phyloP scores from a whole-genome alignment of 1,140 invertebrate species.

The Drosophila seguyi region DNA sequence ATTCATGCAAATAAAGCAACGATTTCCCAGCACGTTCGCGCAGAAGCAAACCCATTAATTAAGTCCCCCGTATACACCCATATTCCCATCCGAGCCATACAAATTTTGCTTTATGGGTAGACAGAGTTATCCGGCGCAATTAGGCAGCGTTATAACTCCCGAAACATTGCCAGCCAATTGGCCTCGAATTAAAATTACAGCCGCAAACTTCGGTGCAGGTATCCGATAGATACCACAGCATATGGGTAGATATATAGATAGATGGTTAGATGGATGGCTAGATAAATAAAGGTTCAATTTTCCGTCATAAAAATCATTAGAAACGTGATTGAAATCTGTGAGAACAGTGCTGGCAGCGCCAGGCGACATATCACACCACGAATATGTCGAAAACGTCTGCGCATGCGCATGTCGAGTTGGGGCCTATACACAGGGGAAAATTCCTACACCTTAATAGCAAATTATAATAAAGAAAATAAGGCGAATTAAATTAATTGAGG shows the following conservation, averaged over 20 bases:
- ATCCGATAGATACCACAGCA: slow-evolving; percentile 25
- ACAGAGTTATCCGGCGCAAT: slow-evolving; percentile 54
- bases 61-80: slow-evolving; percentile 33
- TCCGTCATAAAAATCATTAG: slow-evolving; percentile 79
- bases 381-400: slow-evolving; percentile 67
- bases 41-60: slow-evolving; percentile 70
- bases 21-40: slow-evolving; percentile 77
- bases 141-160: slow-evolving; percentile 62
- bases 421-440: slow-evolving; percentile 16
- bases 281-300: slow-evolving; percentile 79
- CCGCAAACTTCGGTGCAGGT: slow-evolving; percentile 37
- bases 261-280: slow-evolving; percentile 43
- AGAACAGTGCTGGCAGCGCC: slow-evolving; percentile 47
- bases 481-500: too few species aligned
- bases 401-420: slow-evolving; percentile 47
- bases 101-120: slow-evolving; percentile 62
- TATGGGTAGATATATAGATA: slow-evolving; percentile 31
- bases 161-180: slow-evolving; percentile 46
- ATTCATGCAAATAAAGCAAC: slow-evolving; percentile 60
- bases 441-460: background rate
- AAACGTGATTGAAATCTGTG: slow-evolving; percentile 77
- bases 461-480: rapidly evolving
- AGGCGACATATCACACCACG: slow-evolving; percentile 72
- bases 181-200: slow-evolving; percentile 73
- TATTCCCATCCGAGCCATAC: slow-evolving; percentile 21